phyloP scores from a whole-genome alignment of 1,140 invertebrate genomes.

The Sarcophaga bullata region DNA sequence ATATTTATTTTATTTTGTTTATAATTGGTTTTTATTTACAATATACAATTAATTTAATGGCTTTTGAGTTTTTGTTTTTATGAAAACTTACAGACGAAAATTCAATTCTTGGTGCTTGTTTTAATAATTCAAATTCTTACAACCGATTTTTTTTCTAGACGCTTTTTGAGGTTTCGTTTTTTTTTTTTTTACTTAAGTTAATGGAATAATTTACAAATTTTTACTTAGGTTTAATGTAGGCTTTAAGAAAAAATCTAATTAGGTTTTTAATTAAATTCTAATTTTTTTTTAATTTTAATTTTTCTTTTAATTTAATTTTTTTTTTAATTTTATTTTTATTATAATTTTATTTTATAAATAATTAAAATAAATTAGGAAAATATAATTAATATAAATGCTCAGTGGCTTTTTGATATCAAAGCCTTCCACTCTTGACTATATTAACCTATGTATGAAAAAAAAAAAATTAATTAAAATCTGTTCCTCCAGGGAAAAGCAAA shows the following conservation, averaged over 20 bases:
- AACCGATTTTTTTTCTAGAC: background rate
- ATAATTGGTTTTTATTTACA: no score
- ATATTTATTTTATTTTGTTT: no score
- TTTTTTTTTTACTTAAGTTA: background rate
- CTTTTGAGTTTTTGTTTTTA: background rate
- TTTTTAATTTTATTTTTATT: background rate
- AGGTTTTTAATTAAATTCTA: background rate
- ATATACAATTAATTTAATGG: no score
- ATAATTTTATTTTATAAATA: no score
- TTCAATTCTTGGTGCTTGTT: slow-evolving; percentile 33
- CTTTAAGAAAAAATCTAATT: slow-evolving; percentile 13
- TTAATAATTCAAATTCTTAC: slow-evolving; percentile 27
- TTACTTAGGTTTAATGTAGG: no score
- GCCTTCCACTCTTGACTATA: no score
- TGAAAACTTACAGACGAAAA: slow-evolving; percentile 32
- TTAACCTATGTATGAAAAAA: no score
- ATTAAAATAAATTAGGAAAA: no score
- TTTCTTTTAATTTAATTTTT: background rate
- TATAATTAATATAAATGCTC: no score
- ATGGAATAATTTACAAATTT: background rate
- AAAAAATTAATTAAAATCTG: no score
- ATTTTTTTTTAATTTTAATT: background rate
- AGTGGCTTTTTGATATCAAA: no score
- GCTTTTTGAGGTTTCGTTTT: background rate
- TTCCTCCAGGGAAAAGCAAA: no score